A percentile compares a stretch with the other conserved stretches of the same genome.
Conservation (phyloP, 2,888 invertebrate genomes). For the Parnassius smintheus region DNA sequence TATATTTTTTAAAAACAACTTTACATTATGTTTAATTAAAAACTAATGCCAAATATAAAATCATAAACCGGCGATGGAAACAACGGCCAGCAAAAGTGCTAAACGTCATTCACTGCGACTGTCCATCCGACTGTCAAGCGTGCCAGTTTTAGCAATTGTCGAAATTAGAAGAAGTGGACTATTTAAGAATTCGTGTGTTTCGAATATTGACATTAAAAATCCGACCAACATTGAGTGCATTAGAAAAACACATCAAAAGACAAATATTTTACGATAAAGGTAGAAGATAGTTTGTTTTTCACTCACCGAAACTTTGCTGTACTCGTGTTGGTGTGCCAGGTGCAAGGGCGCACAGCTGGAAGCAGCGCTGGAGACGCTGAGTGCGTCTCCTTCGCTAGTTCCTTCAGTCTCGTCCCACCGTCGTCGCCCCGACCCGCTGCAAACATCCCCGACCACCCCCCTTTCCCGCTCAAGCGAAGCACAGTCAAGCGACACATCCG, state of each 20-base stretch:
- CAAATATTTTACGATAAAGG: background rate
- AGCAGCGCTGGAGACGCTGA: slow-evolving; percentile 73
- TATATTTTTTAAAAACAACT: no score
- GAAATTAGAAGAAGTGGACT: no score
- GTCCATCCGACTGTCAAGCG: no score
- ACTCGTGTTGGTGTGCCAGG: slow-evolving; percentile 67
- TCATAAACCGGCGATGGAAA: no score
- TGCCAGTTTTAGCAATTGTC: no score
- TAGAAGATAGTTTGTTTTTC: slow-evolving; percentile 5
- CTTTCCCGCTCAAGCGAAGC: slow-evolving; percentile 78
- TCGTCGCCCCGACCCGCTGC: slow-evolving; percentile 77
- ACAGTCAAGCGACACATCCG: slow-evolving; percentile 62
- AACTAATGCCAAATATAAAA: no score
- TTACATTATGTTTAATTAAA: no score
- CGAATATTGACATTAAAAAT: background rate
- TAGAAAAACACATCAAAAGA: background rate
- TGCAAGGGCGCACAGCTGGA: slow-evolving; percentile 74
- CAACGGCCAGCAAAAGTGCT: no score
- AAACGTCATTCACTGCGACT: background rate
- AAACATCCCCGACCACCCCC: slow-evolving; percentile 70
- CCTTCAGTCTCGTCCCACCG: slow-evolving; percentile 74
- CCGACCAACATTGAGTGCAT: slow-evolving; percentile 16
- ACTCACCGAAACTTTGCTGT: slow-evolving; percentile 77
- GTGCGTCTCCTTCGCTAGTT: slow-evolving; percentile 70
- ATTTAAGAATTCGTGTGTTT: no score